Base-by-base conservation (phyloP, 2,888 invertebrate genomes). In the Fissipunctia ypsillon region DNA sequence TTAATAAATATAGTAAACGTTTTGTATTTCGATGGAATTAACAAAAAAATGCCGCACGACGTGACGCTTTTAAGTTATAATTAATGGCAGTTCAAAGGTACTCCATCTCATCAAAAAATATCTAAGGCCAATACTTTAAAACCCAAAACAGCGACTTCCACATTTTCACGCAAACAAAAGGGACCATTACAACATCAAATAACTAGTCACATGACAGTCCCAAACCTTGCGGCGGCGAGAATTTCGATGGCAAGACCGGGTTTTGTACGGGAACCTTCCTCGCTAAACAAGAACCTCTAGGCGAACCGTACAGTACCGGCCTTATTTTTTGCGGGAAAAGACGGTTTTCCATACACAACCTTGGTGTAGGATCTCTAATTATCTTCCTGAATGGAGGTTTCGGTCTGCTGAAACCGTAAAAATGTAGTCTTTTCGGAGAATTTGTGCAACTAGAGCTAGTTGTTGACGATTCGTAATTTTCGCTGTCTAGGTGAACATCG, bases 391-490 rank as follows among this genome's bases (percentile, higher is more conserved):
- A 94, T 0, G 96, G 95, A 0, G 91, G 93, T 87, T 95, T 96
- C 0, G 94, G 93, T 69, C 95, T 86, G 73, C 89, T 91, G 56
- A 95, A 95, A 0, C 95, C 94, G 70, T 93, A 95, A 48, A 94
- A 88, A 0, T 94, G 95, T 86, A 97, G 90, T 69, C 97, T 92
- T 91, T 97, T 97, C 0, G 97, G 97, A 0, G 97, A 97, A 87
- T 97, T 97, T 0, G 97, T 96, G 77, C 97, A 97, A 85, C 97
- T 97, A 0, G 97, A 97, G 69, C 97, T 97, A 0, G 97, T 97
- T 0, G 97, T 97, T 0, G 97, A 97, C 0, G 97, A 97, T 85
- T 97, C 97, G 81, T 97, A 97, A 76, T 97, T 97, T 82, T 97
- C 97, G 50, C 97, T 97, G 61, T 97, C 97, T 52, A 97, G 93